Conservation (phyloP, 2,113 vertebrate species). For the Myotis brandtii region DNA sequence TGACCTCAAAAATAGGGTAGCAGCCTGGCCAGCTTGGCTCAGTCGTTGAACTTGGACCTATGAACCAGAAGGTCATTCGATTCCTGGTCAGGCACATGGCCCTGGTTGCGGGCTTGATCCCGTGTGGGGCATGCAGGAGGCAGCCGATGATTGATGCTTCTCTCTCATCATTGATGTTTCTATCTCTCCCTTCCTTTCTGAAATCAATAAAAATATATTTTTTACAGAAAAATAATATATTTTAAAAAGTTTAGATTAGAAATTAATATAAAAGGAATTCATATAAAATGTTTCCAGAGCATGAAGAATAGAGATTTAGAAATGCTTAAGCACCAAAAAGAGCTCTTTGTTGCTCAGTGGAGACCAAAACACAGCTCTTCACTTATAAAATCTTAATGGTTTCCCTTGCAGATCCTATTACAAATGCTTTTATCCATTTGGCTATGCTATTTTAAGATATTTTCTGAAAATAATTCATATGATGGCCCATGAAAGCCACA, state of each 20-base stretch:
- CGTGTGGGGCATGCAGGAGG: too few relatives aligned
- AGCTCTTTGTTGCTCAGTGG: neutral
- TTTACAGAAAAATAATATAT: too few relatives aligned
- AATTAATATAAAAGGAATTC: neutral
- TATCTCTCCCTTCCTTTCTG: too few relatives aligned
- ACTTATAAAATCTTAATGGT: neutral
- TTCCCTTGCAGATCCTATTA: constrained; percentile 30
- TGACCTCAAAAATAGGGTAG: too few relatives aligned
- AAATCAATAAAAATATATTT: too few relatives aligned
- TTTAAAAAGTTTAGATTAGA: neutral
- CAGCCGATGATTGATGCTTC: too few relatives aligned
- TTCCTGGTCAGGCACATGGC: too few relatives aligned
- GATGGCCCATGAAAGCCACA: constrained; percentile 46
- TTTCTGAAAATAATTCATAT: constrained; percentile 41
- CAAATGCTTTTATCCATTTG: constrained; percentile 28
- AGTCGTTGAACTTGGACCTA: too few relatives aligned
- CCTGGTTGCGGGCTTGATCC: too few relatives aligned
- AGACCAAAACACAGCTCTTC: constrained; percentile 40
- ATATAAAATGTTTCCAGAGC: neutral
- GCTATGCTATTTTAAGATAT: constrained; percentile 22
- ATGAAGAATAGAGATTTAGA: constrained; percentile 20
- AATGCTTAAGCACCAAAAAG: constrained; percentile 38
- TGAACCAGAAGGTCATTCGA: too few relatives aligned
- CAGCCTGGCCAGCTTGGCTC: too few relatives aligned
- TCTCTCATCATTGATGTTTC: too few relatives aligned